Base-by-base conservation (phyloP, 2,113 vertebrate species). In the Echinops telfairi region DNA sequence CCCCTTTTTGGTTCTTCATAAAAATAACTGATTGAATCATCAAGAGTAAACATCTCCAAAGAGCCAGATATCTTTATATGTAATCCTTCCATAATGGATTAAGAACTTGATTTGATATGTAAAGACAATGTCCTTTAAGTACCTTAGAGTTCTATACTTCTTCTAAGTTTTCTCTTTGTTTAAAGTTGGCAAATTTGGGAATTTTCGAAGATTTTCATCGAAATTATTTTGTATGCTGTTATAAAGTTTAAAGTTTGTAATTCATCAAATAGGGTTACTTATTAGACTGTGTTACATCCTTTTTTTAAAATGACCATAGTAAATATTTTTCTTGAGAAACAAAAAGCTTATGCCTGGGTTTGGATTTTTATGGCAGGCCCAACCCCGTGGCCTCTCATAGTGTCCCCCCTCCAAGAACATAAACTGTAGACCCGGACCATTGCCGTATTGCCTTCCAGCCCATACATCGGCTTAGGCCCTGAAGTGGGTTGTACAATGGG, bases 61-160 rank as follows among this genome's bases (percentile, higher is more conserved):
- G 80, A 86, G 71, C 53, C 29, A 70, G 71, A 40, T 31, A 64
- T 15, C 31, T 91, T 93, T 57, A 62, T 25, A 94, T 90, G 27
- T 85, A 70, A 83, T 92, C 17, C 38, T 87, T 91, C 4, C 14
- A 81, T 92, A 85, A 75, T 95, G 29, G 16, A 7, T 23, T 81
- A 93, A 93, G 71, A 89, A 88, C 58, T 87, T 91, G 40, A 70
- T 92, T 86, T 93, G 12, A 86, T 84, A 31, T 25, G 40, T 29
- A 92, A 25, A 90, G 38, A 22, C 38, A 90, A 6, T 93, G 92
- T 96, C 43, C 25, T 89, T 93, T 91, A 93, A 82, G 75, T 93
- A n/a, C 22, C 12, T 89, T 89, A 81, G 27, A 33, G 29, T 90
- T 62, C 89, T 76, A n/a, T 19, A 80, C 7, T 85, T 86, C 7